Percentiles rank a stretch among this genome's conserved stretches.
Conservation (phyloP, 2,797 vertebrate genomes). For the Acropternis orthonyx region DNA sequence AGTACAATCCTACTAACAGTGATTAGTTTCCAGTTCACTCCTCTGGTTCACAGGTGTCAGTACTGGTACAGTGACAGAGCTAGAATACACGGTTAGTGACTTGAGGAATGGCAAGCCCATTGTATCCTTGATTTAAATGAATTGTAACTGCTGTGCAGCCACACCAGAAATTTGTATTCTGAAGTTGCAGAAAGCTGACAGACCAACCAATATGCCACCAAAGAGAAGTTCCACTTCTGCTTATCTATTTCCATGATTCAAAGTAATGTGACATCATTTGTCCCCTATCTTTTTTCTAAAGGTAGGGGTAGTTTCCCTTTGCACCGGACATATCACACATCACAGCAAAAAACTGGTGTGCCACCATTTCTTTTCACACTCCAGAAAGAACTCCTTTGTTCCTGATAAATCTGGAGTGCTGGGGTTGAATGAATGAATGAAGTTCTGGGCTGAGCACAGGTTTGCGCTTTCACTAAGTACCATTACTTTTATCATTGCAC, state of each 20-base stretch:
- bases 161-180: not conserved
- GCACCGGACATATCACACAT: not conserved
- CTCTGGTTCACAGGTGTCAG: not conserved
- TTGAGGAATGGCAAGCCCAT: not conserved
- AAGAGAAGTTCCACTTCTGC: not conserved
- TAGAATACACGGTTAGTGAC: not conserved
- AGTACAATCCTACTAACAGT: not conserved
- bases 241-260: not conserved
- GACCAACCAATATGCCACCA: not conserved
- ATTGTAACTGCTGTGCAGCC: not conserved
- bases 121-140: not conserved
- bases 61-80: not conserved
- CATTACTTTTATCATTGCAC: not conserved
- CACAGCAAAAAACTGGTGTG: not conserved
- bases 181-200: not conserved
- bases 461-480: not conserved
- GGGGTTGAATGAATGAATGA: fast-evolving
- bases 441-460: not conserved
- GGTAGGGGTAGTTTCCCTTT: not conserved
- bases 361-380: not conserved
- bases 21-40: not conserved
- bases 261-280: not conserved
- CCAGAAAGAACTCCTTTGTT: not conserved
- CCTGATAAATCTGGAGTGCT: not conserved
- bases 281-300: not conserved